Evolutionary conservation across 2,888 invertebrate genomes (phyloP).

Genomic region (Sabatieria punctata): DNA sequence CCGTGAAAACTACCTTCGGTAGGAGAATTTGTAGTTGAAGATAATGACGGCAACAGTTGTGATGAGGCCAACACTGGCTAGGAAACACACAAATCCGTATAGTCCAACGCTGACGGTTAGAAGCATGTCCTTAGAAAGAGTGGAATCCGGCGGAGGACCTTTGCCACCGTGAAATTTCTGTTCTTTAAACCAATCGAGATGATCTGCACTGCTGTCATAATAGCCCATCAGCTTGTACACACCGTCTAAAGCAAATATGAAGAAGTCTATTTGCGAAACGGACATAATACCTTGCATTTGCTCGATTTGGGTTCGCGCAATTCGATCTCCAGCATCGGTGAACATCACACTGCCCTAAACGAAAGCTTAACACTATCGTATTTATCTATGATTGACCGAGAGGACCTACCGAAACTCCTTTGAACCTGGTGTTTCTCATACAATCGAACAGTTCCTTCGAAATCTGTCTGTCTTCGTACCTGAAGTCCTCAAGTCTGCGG

Average conservation of each 20-base stretch:
- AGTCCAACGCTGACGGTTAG: slow-evolving; percentile 40
- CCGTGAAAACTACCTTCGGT: slow-evolving; percentile 57
- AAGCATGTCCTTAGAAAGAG: slow-evolving; percentile 18
- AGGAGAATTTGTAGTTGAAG: slow-evolving; percentile 78
- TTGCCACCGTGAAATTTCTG: slow-evolving; percentile 46
- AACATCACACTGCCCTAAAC: slow-evolving; percentile 85
- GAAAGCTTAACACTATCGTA: no score
- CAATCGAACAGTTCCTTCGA: slow-evolving; percentile 90
- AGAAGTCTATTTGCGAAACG: no score
- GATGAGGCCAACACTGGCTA: slow-evolving; percentile 70
- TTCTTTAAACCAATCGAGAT: slow-evolving; percentile 72
- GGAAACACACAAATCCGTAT: slow-evolving; percentile 78
- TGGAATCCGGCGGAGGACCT: slow-evolving; percentile 26
- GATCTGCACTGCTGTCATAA: slow-evolving; percentile 85
- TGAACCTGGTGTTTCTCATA: slow-evolving; percentile 92
- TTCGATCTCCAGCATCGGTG: slow-evolving; percentile 84
- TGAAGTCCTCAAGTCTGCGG: slow-evolving; percentile 77
- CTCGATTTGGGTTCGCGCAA: slow-evolving; percentile 93
- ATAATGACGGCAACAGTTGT: slow-evolving; percentile 65
- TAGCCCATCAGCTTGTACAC: slow-evolving; percentile 83
- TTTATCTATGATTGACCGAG: no score
- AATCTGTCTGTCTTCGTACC: slow-evolving; percentile 81
- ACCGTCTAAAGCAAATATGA: slow-evolving; percentile 46
- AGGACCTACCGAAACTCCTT: slow-evolving; percentile 93
- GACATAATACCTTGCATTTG: slow-evolving; percentile 57